phyloP scores from a whole-genome alignment of 2,797 vertebrate genomes.

The Danio choprae region DNA sequence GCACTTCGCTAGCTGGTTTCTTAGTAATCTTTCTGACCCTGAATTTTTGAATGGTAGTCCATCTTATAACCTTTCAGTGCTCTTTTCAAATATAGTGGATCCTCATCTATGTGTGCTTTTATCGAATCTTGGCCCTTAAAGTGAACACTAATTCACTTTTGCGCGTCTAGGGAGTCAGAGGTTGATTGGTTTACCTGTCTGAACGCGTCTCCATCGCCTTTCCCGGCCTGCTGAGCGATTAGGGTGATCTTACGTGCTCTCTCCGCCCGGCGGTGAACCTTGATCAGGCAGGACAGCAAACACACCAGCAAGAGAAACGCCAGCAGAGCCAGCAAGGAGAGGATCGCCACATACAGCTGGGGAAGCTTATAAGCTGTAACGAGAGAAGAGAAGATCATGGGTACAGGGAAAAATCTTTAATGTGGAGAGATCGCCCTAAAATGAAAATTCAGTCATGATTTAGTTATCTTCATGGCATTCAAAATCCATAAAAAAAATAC shows the following conservation, averaged over 20 bases:
- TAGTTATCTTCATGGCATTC: no score
- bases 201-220: conserved; percentile 75
- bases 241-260: conserved; percentile 74
- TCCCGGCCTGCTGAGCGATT: conserved; percentile 76
- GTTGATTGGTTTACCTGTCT: conserved; percentile 73
- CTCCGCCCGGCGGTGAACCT: conserved; percentile 72
- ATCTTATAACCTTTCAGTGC: background rate
- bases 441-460: no score
- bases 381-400: conserved; percentile 14
- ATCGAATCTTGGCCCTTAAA: background rate
- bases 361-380: conserved; percentile 73
- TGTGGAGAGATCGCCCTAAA: no score
- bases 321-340: conserved; percentile 73
- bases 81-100: background rate
- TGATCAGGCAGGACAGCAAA: conserved; percentile 76
- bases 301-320: conserved; percentile 77
- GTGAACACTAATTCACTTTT: background rate
- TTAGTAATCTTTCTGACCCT: background rate
- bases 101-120: background rate
- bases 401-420: background rate
- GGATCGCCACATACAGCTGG: conserved; percentile 69
- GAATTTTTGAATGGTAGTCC: background rate
- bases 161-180: background rate
- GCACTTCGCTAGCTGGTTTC: background rate
- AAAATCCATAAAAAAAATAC: no score